Evolutionary conservation across 2,888 invertebrate species (phyloP).

Genomic region (Venusia cambrica): DNA sequence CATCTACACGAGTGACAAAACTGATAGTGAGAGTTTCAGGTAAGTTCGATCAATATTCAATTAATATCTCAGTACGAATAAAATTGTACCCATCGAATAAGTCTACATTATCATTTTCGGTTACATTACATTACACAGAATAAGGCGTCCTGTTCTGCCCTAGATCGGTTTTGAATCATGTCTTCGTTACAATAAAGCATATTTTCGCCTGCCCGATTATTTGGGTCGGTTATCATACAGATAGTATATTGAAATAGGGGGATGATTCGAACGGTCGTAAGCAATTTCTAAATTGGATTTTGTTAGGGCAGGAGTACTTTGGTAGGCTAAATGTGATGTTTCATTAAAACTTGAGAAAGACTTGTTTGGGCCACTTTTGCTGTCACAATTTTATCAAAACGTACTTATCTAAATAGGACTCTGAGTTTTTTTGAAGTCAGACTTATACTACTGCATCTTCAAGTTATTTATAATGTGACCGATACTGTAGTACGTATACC

Average conservation of each 20-base stretch:
- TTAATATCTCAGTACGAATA: conserved; percentile 22
- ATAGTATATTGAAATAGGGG: conserved; percentile 40
- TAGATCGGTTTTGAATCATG: conserved; percentile 37
- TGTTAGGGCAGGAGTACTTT: conserved; percentile 36
- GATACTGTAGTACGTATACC: no score
- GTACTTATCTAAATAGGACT: conserved; percentile 5
- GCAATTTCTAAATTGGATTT: conserved; percentile 63
- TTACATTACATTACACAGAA: conserved; percentile 35
- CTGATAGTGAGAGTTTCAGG: conserved; percentile 8
- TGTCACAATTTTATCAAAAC: conserved; percentile 19
- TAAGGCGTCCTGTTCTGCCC: conserved; percentile 33
- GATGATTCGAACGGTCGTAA: conserved; percentile 52
- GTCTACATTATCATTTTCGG: conserved; percentile 37
- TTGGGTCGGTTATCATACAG: conserved; percentile 32
- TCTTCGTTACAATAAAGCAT: conserved; percentile 32
- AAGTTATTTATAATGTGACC: no score
- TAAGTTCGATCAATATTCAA: conserved; percentile 13
- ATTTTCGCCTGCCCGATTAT: conserved; percentile 34
- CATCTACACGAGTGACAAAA: conserved; percentile 3
- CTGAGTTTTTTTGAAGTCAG: background rate
- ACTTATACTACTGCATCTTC: no score
- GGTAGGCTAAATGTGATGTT: conserved; percentile 35
- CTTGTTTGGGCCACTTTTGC: conserved; percentile 13
- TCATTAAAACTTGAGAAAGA: conserved; percentile 45
- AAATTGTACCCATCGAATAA: conserved; percentile 30